A percentile compares a stretch with the other conserved stretches of the same genome.
These are phyloP conservation scores for Nomada goodeniana DNA, from an alignment of 2,888 invertebrate genomes.

Conservation along the genomic window DNA sequence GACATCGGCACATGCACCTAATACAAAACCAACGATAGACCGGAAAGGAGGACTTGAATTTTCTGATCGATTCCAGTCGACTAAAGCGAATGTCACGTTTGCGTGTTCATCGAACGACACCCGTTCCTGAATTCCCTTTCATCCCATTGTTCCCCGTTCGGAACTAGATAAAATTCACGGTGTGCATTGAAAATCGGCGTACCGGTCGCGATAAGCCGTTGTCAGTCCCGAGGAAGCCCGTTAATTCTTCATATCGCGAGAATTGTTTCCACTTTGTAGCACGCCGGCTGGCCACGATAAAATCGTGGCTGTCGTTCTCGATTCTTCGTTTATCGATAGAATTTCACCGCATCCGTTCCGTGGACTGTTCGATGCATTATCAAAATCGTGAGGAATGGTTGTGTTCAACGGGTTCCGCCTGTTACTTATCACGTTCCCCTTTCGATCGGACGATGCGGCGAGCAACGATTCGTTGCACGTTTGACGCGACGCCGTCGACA, in stretches of 20 bases:
- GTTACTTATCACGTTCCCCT: slow-evolving; percentile 33
- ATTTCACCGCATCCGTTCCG: slow-evolving; percentile 11
- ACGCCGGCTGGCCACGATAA: neutral
- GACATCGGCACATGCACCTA: too few relatives aligned
- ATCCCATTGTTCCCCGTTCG: neutral
- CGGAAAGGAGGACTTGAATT: slow-evolving; percentile 8
- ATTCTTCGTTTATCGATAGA: slow-evolving; percentile 37
- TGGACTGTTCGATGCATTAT: slow-evolving; percentile 13
- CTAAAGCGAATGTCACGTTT: neutral
- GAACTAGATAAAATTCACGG: neutral
- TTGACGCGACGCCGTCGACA: slow-evolving; percentile 30
- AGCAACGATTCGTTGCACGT: slow-evolving; percentile 40
- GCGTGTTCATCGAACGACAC: neutral
- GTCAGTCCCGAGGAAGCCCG: neutral
- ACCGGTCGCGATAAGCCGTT: slow-evolving; percentile 16
- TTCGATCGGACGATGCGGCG: slow-evolving; percentile 4
- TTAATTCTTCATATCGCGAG: slow-evolving; percentile 35
- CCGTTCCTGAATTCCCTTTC: slow-evolving; percentile 21
- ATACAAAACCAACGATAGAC: neutral
- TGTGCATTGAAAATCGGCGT: neutral
- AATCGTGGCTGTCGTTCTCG: slow-evolving; percentile 21
- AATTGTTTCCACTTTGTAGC: slow-evolving; percentile 29
- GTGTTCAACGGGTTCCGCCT: neutral
- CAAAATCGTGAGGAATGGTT: slow-evolving; percentile 25
- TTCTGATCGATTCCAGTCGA: neutral